phyloP scores from a whole-genome alignment of 1,140 invertebrate species.

The Drosophila repleta region DNA sequence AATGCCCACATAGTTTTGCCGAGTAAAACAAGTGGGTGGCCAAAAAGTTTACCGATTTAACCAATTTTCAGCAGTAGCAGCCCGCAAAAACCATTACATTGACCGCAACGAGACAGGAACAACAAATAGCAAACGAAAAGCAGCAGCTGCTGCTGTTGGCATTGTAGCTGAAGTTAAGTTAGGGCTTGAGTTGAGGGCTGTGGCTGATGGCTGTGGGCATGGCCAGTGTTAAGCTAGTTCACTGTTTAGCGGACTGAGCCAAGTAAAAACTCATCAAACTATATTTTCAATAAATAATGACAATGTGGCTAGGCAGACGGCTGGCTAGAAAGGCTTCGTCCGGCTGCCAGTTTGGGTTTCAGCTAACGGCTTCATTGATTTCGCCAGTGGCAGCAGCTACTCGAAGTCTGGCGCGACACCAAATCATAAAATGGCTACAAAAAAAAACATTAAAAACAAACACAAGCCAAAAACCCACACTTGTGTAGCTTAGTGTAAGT shows the following conservation, averaged over 20 bases:
- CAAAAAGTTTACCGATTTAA: conserved; percentile 73
- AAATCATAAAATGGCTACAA: conserved; percentile 55
- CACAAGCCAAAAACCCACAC: conserved; percentile 23
- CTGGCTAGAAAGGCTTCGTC: not conserved
- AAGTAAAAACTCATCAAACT: conserved; percentile 81
- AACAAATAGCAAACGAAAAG: conserved; percentile 39
- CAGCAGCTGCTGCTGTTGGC: conserved; percentile 20
- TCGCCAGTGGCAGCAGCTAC: conserved; percentile 33
- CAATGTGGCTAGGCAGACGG: conserved; percentile 17
- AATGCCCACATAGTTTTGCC: conserved; percentile 34
- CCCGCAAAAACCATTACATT: conserved; percentile 62
- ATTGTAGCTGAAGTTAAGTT: conserved; percentile 8
- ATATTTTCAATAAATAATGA: conserved; percentile 82
- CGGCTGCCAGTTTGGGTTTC: conserved; percentile 49
- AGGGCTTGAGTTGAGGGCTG: conserved; percentile 3
- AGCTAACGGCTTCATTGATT: conserved; percentile 71
- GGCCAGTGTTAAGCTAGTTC: conserved; percentile 32
- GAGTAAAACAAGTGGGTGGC: conserved; percentile 32
- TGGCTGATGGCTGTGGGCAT: not conserved
- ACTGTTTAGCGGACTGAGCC: conserved; percentile 24
- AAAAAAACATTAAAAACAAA: conserved; percentile 27
- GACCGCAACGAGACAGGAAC: conserved; percentile 59
- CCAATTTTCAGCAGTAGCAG: conserved; percentile 61
- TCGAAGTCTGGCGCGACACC: conserved; percentile 41
- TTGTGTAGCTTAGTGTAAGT: conserved; percentile 9